These are phyloP conservation scores for Glyphotaelius pellucidus DNA, from an alignment of 2,888 invertebrate species.

Conservation along the genomic window DNA sequence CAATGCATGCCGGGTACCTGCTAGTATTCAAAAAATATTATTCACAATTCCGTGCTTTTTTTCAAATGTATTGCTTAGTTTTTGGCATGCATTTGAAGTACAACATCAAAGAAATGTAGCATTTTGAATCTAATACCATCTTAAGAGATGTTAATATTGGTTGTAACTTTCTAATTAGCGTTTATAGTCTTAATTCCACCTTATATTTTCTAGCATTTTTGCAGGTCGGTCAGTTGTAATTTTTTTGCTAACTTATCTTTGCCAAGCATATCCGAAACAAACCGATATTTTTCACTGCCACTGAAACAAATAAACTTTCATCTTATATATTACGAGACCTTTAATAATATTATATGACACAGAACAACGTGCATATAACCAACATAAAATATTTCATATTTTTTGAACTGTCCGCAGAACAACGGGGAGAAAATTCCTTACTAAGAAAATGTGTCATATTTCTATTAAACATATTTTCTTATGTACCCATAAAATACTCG, in stretches of 20 bases:
- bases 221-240: neutral
- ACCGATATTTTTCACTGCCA: neutral
- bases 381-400: conserved; percentile 10
- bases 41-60: no score
- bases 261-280: neutral
- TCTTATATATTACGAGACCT: neutral
- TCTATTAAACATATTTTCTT: conserved; percentile 45
- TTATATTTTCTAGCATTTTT: neutral
- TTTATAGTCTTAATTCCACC: neutral
- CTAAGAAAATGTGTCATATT: conserved; percentile 40
- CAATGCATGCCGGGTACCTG: no score
- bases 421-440: neutral
- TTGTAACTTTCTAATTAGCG: neutral
- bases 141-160: neutral
- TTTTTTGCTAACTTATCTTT: neutral
- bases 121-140: neutral
- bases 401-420: neutral
- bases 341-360: neutral
- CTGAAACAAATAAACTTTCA: neutral
- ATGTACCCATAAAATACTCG: conserved; percentile 33
- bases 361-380: neutral
- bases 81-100: neutral
- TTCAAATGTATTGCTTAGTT: neutral
- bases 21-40: no score
- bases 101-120: neutral